A percentile compares a stretch with the other conserved stretches of the same genome.
Conservation (phyloP, 1,140 invertebrate genomes). For the Tetraneura akinire region DNA sequence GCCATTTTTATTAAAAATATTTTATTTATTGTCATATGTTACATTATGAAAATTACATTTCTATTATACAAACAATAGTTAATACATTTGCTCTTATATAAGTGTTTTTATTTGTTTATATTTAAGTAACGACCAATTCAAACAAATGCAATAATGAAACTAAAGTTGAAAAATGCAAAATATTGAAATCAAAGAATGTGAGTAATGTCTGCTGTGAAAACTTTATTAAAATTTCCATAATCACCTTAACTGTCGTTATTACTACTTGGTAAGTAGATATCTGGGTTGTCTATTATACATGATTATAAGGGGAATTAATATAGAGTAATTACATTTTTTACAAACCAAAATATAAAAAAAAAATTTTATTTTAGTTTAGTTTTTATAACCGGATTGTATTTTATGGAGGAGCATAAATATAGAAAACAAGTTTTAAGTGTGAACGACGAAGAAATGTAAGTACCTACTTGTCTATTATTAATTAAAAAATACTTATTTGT, state of each 20-base stretch:
- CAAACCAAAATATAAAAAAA: no score
- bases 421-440: not conserved
- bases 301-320: no score
- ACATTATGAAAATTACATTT: no score
- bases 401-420: constrained; percentile 10
- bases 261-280: not conserved
- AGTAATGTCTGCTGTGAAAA: not conserved
- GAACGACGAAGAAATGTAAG: constrained; percentile 12
- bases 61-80: no score
- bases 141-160: not conserved
- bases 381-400: constrained; percentile 18
- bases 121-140: not conserved
- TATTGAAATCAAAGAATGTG: not conserved
- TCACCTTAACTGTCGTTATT: not conserved
- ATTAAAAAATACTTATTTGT: no score
- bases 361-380: constrained; percentile 12
- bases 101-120: not conserved
- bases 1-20: no score
- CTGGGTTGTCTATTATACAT: not conserved
- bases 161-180: not conserved
- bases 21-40: no score
- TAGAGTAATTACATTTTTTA: no score
- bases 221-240: constrained; percentile 12
- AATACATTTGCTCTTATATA: no score
- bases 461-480: not conserved